Evolutionary conservation across 2,113 vertebrate species (phyloP).

Genomic region (Aythya baeri): DNA sequence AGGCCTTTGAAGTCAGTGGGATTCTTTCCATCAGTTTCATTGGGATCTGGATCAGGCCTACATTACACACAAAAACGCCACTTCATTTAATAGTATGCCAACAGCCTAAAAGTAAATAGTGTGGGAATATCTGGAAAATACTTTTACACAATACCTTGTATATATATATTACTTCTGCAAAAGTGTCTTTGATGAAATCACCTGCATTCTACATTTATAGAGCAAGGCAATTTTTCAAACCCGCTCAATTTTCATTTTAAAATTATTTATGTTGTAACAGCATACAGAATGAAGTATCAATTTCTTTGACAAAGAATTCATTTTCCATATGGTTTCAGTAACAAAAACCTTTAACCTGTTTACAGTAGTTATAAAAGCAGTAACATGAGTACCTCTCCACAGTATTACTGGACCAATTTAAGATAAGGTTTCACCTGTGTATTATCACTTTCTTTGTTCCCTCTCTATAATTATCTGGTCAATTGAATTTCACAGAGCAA

Average conservation of each 20-base stretch:
- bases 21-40: neutral
- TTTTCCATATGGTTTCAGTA: slow-evolving; percentile 55
- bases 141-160: neutral
- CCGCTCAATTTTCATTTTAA: neutral
- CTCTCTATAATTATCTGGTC: neutral
- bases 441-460: neutral
- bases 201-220: neutral
- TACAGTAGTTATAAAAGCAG: slow-evolving; percentile 14
- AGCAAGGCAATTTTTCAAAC: neutral
- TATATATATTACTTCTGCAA: neutral
- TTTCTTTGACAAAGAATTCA: slow-evolving; percentile 18
- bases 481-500: slow-evolving; percentile 1
- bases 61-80: neutral
- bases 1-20: slow-evolving; percentile 29
- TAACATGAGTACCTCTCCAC: neutral
- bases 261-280: neutral
- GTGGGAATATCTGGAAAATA: neutral
- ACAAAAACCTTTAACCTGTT: slow-evolving; percentile 30
- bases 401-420: neutral
- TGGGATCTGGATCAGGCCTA: neutral
- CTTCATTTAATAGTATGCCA: neutral
- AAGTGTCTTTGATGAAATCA: neutral
- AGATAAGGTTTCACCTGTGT: neutral
- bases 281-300: neutral
- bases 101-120: neutral